A percentile compares a stretch with the other conserved stretches of the same genome.
These are phyloP conservation scores for Lepus townsendii DNA, from an alignment of 2,797 vertebrate species.

Conservation along the genomic window DNA sequence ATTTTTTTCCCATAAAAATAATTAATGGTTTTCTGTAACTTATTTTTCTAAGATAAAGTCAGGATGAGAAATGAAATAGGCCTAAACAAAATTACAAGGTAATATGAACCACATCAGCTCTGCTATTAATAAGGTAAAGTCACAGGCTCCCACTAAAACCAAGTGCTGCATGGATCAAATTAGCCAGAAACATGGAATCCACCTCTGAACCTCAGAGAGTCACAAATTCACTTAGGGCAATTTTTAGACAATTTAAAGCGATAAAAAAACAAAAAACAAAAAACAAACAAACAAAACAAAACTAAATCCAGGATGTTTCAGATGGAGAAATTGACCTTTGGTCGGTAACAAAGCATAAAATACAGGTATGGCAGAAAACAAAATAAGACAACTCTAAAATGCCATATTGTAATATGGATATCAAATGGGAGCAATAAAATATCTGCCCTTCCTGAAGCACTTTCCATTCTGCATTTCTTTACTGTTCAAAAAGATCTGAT, in stretches of 20 bases:
- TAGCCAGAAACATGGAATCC: not conserved
- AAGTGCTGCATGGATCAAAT: fast-evolving
- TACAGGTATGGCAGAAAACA: not conserved
- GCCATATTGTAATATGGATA: not conserved
- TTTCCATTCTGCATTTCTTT: slow-evolving; percentile 25
- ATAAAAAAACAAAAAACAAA: not conserved
- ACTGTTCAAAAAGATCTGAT: not conserved
- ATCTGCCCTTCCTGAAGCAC: not conserved
- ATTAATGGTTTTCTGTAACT: not conserved
- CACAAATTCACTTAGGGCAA: not conserved
- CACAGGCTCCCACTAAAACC: not conserved
- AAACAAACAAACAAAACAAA: not conserved
- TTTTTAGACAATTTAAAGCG: not conserved
- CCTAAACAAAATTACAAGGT: not conserved
- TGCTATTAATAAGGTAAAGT: not conserved
- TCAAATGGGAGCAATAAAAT: not conserved
- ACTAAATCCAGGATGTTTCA: not conserved
- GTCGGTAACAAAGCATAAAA: slow-evolving; percentile 23
- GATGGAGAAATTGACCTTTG: slow-evolving; percentile 38
- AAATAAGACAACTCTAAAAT: not conserved
- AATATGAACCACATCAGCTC: not conserved
- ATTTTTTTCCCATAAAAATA: slow-evolving; percentile 39
- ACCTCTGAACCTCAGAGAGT: not conserved
- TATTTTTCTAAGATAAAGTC: slow-evolving; percentile 28
- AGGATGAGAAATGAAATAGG: not conserved